Base-by-base conservation (phyloP, 2,888 invertebrate species). In the Hesperia comma region DNA sequence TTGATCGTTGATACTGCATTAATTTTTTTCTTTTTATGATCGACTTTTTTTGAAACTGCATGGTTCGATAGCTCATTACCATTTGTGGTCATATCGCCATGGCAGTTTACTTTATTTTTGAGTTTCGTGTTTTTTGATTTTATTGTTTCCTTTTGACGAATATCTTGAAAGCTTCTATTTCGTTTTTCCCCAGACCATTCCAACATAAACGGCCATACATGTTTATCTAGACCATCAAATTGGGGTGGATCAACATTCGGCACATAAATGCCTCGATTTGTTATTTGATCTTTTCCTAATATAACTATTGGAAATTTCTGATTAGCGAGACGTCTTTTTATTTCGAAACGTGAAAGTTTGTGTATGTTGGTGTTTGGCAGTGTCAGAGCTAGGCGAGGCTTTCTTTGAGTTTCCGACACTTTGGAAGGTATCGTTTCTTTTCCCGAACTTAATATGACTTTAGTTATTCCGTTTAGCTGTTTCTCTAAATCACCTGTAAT, bases 121-220 rank as follows among this genome's bases (percentile, higher is more conserved):
- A 33, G 10, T 66, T 60, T 60, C 4, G n/a, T 12, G 21, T 14
- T 58, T 58, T 58, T 58, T 3, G 51, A 8, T 33, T 64, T 58
- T n/a, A 51, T 21, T 33, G 33, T 15, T 33, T 64, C 58, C 10
- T 64, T 64, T 14, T 58, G 41, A 41, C 19, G n/a, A 6, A 6
- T 21, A 26, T 19, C 4, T 64, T 58, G 41, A 51, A 17, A 40
- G 10, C 32, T 62, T 32, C 8, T 6, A 14, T 14, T 14, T 19
- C 0, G 8, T 33, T 64, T 64, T 32, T 26, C 40, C 43, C 68
- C 68, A 66, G 69, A 69, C 90, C 91, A 90, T 21, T 79, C 76
- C 17, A 73, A 49, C 91, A 91, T 91, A 74, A 84, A 91, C 19
- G 90, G 91, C 90, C 90, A 90, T 61, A 88, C 80, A 17, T 84